These are phyloP conservation scores for Drosophila truncata DNA, from an alignment of 1,140 invertebrate species.

Conservation along the genomic window DNA sequence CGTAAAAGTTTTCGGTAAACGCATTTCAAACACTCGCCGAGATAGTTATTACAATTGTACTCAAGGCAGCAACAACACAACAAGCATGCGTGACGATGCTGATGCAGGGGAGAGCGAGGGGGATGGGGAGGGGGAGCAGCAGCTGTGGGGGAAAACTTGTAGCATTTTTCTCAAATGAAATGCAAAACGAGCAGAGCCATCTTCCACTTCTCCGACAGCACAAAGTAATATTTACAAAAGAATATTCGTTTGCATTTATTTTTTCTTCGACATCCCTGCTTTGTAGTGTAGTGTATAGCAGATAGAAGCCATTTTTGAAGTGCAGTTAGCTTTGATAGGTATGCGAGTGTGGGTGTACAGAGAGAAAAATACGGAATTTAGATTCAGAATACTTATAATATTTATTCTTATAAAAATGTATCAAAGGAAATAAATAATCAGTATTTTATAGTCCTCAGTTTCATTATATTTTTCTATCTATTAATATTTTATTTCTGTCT, in stretches of 20 bases:
- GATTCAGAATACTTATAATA: not conserved
- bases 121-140: not conserved
- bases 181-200: slow-evolving; percentile 64
- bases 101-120: no score
- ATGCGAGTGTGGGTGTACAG: slow-evolving; percentile 35
- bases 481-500: not conserved
- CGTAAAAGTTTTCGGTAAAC: slow-evolving; percentile 80
- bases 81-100: slow-evolving; percentile 24
- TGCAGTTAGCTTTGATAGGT: slow-evolving; percentile 79
- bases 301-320: slow-evolving; percentile 75
- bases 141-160: slow-evolving; percentile 60
- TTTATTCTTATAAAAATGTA: not conserved
- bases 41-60: slow-evolving; percentile 81
- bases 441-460: not conserved
- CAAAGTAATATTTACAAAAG: slow-evolving; percentile 71
- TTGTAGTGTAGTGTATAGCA: slow-evolving; percentile 51
- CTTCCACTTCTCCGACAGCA: slow-evolving; percentile 31
- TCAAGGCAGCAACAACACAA: slow-evolving; percentile 57
- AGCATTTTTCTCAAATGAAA: slow-evolving; percentile 75
- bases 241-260: slow-evolving; percentile 50
- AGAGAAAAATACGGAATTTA: slow-evolving; percentile 1
- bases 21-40: slow-evolving; percentile 83
- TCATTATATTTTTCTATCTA: not conserved
- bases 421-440: not conserved
- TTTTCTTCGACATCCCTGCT: slow-evolving; percentile 22